Evolutionary conservation across 2,113 vertebrate species (phyloP).

Genomic region (Alosa alosa): DNA sequence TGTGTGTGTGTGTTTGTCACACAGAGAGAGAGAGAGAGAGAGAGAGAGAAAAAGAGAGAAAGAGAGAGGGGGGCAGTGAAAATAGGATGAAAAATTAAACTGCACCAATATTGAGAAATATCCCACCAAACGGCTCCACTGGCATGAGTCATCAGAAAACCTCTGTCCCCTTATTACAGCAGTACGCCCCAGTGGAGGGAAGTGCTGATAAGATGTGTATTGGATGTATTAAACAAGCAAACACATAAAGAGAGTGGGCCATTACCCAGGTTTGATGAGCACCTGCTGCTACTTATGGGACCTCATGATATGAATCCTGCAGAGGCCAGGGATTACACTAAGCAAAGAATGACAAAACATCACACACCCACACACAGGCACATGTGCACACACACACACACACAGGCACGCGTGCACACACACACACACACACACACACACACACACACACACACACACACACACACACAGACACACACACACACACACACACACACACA

Average conservation of each 20-base stretch:
- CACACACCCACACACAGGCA: background rate
- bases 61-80: background rate
- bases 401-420: background rate
- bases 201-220: background rate
- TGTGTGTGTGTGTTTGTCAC: background rate
- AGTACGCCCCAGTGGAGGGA: background rate
- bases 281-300: background rate
- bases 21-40: background rate
- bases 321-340: background rate
- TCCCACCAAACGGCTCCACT: background rate
- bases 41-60: background rate
- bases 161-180: background rate
- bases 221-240: background rate
- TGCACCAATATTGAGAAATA: background rate
- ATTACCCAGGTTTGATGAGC: background rate
- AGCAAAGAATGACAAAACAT: background rate
- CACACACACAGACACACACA: background rate
- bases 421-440: background rate
- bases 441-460: background rate
- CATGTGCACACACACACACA: constrained; percentile 13
- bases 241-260: background rate
- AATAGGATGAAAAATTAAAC: background rate
- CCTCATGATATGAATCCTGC: background rate
- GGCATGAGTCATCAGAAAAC: background rate
- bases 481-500: background rate